Evolutionary conservation across 64 coral and sea anemone species (phyloP).

Genomic region (Cladopsammia gracilis): DNA sequence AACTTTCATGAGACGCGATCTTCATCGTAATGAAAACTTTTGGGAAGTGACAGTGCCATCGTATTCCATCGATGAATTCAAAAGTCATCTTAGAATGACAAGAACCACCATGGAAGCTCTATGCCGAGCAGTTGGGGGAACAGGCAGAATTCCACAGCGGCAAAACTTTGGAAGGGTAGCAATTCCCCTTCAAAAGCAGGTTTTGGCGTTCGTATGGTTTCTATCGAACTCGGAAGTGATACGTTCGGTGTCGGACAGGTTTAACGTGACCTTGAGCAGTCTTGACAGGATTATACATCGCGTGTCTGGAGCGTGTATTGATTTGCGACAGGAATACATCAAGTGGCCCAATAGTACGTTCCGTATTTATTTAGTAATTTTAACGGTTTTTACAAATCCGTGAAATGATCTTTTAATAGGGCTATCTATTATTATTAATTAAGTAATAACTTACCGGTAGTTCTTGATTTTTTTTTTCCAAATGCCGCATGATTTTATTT

Average conservation of each 20-base stretch:
- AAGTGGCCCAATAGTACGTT: too few species aligned
- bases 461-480: too few species aligned
- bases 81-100: slow-evolving; percentile 46
- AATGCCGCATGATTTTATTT: too few species aligned
- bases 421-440: too few species aligned
- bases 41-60: background rate
- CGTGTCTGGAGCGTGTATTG: slow-evolving; percentile 20
- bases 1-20: slow-evolving; percentile 18
- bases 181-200: slow-evolving; percentile 54
- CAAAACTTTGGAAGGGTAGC: slow-evolving; percentile 48
- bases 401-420: background rate
- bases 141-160: slow-evolving; percentile 34
- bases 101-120: background rate
- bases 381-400: too few species aligned
- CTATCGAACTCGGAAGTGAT: slow-evolving; percentile 50
- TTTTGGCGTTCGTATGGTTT: slow-evolving; percentile 58
- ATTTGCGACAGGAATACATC: slow-evolving; percentile 53
- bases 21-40: slow-evolving; percentile 6
- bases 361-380: too few species aligned
- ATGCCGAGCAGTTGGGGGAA: background rate
- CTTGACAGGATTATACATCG: slow-evolving; percentile 55
- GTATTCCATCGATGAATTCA: slow-evolving; percentile 24
- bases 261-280: slow-evolving; percentile 54
- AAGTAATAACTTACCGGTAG: too few species aligned
- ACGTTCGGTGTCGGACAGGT: slow-evolving; percentile 24